phyloP scores from a whole-genome alignment of 2,797 vertebrate species.

The Amblyraja radiata region DNA sequence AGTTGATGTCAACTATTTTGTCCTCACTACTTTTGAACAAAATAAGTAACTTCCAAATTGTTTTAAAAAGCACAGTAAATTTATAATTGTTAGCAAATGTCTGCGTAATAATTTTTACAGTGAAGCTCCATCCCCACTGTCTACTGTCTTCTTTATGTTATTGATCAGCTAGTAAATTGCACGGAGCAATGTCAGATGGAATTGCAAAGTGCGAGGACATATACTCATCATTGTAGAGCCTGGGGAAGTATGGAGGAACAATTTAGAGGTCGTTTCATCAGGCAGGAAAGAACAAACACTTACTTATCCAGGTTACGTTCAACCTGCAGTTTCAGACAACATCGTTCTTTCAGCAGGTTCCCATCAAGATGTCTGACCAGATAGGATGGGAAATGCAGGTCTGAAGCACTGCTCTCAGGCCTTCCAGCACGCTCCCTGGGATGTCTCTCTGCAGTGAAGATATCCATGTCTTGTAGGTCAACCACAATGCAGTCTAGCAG shows the following conservation, averaged over 20 bases:
- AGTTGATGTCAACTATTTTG: neutral
- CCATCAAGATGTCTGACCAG: constrained; percentile 73
- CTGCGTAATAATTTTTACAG: no score
- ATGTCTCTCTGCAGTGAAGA: constrained; percentile 78
- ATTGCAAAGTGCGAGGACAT: no score
- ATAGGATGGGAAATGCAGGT: constrained; percentile 81
- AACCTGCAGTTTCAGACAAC: constrained; percentile 80
- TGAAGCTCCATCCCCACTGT: no score
- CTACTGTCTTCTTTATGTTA: no score
- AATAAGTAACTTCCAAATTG: neutral
- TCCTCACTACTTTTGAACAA: neutral
- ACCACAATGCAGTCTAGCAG: constrained; percentile 87
- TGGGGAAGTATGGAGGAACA: no score
- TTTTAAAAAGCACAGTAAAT: neutral
- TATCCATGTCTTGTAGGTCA: constrained; percentile 93
- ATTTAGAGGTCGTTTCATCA: no score
- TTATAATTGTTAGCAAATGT: neutral
- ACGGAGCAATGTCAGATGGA: no score
- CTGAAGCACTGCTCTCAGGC: constrained; percentile 51
- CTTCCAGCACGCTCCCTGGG: constrained; percentile 56
- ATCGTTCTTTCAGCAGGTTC: constrained; percentile 80
- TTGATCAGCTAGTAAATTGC: no score
- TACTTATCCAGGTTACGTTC: constrained; percentile 94
- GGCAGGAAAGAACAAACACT: neutral
- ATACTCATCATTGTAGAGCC: no score